Conservation (phyloP, 2,113 vertebrate genomes). For the Forbesichthys agassizii region DNA sequence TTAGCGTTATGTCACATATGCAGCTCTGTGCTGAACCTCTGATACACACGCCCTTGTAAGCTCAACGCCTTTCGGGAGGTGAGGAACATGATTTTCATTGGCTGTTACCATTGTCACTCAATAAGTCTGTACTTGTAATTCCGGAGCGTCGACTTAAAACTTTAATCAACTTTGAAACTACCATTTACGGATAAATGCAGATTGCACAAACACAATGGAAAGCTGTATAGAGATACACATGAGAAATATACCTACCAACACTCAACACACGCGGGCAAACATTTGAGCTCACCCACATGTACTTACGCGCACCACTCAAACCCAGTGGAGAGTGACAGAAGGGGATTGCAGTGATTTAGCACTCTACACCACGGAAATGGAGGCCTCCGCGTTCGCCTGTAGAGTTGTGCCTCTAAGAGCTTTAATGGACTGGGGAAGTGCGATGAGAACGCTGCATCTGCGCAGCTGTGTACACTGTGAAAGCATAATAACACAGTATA, state of each 20-base stretch:
- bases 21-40: too few species aligned
- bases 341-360: constrained; percentile 50
- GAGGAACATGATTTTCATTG: too few species aligned
- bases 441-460: constrained; percentile 17
- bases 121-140: too few species aligned
- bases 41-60: too few species aligned
- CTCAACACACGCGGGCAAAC: background rate
- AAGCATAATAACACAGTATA: constrained; percentile 4
- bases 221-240: constrained; percentile 16
- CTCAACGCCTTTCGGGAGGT: too few species aligned
- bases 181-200: constrained; percentile 23
- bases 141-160: background rate
- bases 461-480: constrained; percentile 27
- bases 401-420: constrained; percentile 63
- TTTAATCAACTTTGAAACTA: constrained; percentile 8
- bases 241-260: background rate
- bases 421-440: constrained; percentile 56
- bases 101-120: too few species aligned
- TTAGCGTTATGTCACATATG: too few species aligned
- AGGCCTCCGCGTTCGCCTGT: constrained; percentile 36
- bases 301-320: constrained; percentile 54
- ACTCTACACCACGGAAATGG: constrained; percentile 41
- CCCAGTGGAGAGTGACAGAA: constrained; percentile 53
- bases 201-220: constrained; percentile 18
- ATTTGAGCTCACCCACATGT: constrained; percentile 26